These are phyloP conservation scores for Cossypha niveicapilla DNA, from an alignment of 2,797 vertebrate species.

Conservation along the genomic window DNA sequence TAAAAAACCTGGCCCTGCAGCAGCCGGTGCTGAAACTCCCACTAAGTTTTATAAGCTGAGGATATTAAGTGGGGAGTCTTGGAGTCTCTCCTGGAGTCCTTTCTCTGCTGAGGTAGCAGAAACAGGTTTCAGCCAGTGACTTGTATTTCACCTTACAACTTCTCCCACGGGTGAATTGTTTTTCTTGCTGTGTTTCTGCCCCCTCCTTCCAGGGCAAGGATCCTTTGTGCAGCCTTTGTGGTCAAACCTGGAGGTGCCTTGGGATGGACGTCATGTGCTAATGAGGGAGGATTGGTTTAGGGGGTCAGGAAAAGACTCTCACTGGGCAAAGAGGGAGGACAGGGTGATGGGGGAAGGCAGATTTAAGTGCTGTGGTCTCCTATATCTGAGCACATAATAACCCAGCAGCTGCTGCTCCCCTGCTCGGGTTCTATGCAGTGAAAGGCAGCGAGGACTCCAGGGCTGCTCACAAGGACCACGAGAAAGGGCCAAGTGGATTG, in stretches of 20 bases:
- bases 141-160: slow-evolving; percentile 28
- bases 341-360: neutral
- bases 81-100: neutral
- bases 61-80: slow-evolving; percentile 19
- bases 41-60: slow-evolving; percentile 2
- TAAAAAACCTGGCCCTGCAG: neutral
- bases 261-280: neutral
- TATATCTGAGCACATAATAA: neutral
- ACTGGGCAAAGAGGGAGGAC: neutral
- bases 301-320: neutral
- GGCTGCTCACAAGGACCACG: accelerated
- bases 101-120: slow-evolving; percentile 52
- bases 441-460: neutral
- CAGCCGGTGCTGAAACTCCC: neutral
- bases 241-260: neutral
- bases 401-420: neutral
- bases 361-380: neutral
- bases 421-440: neutral
- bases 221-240: accelerated
- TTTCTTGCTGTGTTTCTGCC: slow-evolving; percentile 18
- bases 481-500: neutral
- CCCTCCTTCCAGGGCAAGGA: neutral
- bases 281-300: neutral
- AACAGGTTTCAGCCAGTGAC: slow-evolving; percentile 28
- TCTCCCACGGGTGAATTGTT: slow-evolving; percentile 38